phyloP scores from a whole-genome alignment of 2,113 vertebrate species.

The Sylvia atricapilla region DNA sequence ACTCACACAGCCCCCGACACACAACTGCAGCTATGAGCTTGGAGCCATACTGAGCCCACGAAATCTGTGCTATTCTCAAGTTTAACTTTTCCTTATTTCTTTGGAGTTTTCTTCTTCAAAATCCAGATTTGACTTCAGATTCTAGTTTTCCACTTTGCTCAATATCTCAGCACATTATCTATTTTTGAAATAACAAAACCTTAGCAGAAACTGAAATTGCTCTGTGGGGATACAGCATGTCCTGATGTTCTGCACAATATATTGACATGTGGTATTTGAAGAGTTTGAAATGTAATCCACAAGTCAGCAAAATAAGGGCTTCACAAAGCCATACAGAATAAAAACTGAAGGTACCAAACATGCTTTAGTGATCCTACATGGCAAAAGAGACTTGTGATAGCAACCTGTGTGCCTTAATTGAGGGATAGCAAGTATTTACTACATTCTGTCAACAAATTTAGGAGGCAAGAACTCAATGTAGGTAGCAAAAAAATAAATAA shows the following conservation, averaged over 20 bases:
- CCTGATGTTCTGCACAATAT: background rate
- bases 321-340: background rate
- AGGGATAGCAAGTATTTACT: background rate
- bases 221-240: background rate
- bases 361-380: background rate
- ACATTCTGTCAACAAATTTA: background rate
- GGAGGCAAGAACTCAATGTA: background rate
- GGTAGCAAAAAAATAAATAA: background rate
- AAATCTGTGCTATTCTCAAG: background rate
- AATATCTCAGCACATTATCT: background rate
- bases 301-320: background rate
- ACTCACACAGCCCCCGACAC: background rate
- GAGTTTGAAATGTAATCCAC: background rate
- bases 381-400: background rate
- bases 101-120: background rate
- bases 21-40: background rate
- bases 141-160: background rate
- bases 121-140: conserved; percentile 13
- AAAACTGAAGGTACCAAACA: background rate
- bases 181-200: conserved; percentile 9
- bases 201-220: background rate
- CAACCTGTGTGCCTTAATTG: background rate
- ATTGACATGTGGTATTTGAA: background rate
- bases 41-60: background rate
- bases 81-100: background rate